Conservation (phyloP, 2,797 vertebrate species). For the Petrocephalus sullivani region DNA sequence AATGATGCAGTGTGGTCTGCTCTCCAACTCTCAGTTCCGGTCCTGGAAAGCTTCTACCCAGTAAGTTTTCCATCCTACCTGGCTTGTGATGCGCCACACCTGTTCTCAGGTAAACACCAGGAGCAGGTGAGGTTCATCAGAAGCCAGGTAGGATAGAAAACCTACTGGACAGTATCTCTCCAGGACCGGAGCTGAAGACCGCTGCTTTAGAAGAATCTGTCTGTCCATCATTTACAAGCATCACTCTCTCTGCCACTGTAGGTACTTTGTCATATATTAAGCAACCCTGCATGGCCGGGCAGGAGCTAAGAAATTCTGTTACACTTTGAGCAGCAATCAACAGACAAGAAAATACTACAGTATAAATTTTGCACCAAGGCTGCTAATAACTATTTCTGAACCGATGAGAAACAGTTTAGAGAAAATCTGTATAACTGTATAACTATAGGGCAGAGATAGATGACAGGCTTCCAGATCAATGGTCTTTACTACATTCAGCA, state of each 20-base stretch:
- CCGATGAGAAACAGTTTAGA: neutral
- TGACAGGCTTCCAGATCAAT: neutral
- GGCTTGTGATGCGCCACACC: too few relatives aligned
- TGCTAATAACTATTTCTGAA: neutral
- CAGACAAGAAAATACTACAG: neutral
- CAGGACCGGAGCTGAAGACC: too few relatives aligned
- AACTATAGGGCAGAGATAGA: neutral
- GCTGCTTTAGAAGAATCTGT: neutral
- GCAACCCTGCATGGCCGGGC: neutral
- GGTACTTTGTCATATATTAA: neutral
- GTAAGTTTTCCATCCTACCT: too few relatives aligned
- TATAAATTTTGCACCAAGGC: neutral
- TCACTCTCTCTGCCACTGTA: neutral
- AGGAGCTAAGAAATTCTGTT: neutral
- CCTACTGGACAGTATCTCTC: too few relatives aligned
- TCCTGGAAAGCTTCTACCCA: too few relatives aligned
- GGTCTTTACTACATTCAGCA: neutral
- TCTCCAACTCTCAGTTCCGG: neutral
- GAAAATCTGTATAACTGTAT: neutral
- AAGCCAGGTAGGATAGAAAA: too few relatives aligned
- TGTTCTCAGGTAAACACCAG: too few relatives aligned
- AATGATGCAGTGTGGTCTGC: neutral
- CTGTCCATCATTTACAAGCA: neutral
- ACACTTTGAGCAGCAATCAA: neutral
- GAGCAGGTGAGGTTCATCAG: too few relatives aligned